Conservation (phyloP, 2,888 invertebrate genomes). For the Digitonthophagus gazella region DNA sequence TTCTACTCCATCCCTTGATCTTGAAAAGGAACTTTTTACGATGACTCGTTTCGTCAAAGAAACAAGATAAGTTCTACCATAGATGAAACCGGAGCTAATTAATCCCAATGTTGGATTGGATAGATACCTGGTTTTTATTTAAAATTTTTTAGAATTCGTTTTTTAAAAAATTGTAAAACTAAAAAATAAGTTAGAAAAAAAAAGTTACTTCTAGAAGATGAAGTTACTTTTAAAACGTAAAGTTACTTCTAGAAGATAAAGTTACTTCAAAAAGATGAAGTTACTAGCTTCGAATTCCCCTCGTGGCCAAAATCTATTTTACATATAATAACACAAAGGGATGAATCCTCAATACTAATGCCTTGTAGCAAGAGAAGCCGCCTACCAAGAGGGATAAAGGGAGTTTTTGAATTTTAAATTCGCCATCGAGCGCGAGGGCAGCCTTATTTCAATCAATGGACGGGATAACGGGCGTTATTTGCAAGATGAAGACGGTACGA, state of each 20-base stretch:
- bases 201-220: too few species aligned
- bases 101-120: neutral
- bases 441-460: neutral
- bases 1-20: neutral
- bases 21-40: neutral
- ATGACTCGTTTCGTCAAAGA: neutral
- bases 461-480: neutral
- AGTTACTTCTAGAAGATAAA: too few species aligned
- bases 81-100: too few species aligned
- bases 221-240: too few species aligned
- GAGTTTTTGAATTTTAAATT: neutral
- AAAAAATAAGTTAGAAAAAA: too few species aligned
- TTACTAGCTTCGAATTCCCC: neutral
- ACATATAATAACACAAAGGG: constrained; percentile 5
- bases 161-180: too few species aligned
- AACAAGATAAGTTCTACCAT: neutral
- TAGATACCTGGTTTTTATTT: too few species aligned
- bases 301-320: neutral
- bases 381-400: neutral
- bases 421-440: neutral
- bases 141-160: too few species aligned
- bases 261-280: too few species aligned
- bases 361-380: neutral
- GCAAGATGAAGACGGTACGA: neutral
- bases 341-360: constrained; percentile 6